These are phyloP conservation scores for Panulirus ornatus DNA, from an alignment of 1,140 invertebrate species.

Conservation along the genomic window DNA sequence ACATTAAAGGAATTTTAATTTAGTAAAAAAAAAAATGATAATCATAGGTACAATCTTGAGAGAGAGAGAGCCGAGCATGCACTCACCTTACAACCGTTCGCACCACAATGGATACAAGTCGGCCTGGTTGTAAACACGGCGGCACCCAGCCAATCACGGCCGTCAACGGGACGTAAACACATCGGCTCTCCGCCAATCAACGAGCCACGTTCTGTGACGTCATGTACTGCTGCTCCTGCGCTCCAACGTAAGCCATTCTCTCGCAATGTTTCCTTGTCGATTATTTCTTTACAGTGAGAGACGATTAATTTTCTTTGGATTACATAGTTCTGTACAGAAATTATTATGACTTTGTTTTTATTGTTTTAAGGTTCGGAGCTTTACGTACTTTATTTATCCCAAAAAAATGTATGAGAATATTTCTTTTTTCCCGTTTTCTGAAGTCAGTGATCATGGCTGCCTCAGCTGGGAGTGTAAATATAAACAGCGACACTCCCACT, in stretches of 20 bases:
- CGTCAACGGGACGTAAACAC: neutral
- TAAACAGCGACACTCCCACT: constrained; percentile 44
- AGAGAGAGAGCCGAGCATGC: no score
- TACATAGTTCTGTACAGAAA: no score
- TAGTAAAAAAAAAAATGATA: no score
- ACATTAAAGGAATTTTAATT: no score
- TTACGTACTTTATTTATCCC: no score
- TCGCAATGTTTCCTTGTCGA: neutral
- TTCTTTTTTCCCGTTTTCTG: constrained; percentile 29
- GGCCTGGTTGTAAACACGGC: neutral
- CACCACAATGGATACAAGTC: neutral
- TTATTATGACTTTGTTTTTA: no score
- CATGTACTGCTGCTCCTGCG: neutral
- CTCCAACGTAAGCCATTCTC: neutral
- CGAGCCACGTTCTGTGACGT: neutral
- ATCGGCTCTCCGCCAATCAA: neutral
- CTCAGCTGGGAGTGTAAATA: constrained; percentile 66
- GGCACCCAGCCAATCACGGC: neutral
- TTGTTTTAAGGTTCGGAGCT: no score
- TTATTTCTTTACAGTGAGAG: no score
- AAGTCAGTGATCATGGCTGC: constrained; percentile 65
- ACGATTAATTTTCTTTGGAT: no score
- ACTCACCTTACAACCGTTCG: neutral
- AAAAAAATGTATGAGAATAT: no score
- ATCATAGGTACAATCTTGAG: no score